Base-by-base conservation (phyloP, 2,888 invertebrate genomes). In the Cantharis flavilabris region DNA sequence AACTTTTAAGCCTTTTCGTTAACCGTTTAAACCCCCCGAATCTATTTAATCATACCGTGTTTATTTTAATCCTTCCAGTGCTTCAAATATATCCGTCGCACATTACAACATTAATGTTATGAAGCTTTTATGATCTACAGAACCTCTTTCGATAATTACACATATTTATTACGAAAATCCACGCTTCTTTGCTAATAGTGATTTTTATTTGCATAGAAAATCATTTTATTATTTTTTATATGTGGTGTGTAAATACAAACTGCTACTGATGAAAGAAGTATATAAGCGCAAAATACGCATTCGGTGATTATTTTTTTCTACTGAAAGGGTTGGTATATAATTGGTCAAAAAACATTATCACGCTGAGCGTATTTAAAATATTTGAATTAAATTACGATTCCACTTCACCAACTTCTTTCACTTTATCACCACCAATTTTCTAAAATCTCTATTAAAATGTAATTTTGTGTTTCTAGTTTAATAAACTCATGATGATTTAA, bases 1-100 rank as follows among this genome's bases (percentile, higher is more conserved):
- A 74, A 67, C 64, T 69, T 74, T 74, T 62, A 75, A 75, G 49
- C 67, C 70, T 71, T 75, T 71, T 64, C 65, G 65, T 67, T 67
- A 49, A 67, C 65, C 65, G 65, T 73, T 72, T 49, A 70, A 67
- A 70, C 33, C 64, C 70, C 64, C 75, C 20, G 75, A 73, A 70
- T 75, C 70, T 62, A 65, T 71, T 75, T 75, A 75, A 75, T 71
- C 75, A 28, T 62, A 65, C 20, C 75, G 30, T 64, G 63, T 70
- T 67, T 67, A 67, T 67, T 67, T 67, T 67, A 67, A 67, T 67
- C 65, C 26, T 67, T 23, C 20, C 23, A 26, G 13, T 13, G 23
- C 20, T 23, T 67, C 26, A 23, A 49, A 49, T 49, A 49, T 49
- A 49, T 49, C 49, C 49, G 49, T 13, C 49, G 49, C 49, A 49